phyloP scores from a whole-genome alignment of 2,888 invertebrate genomes.

The Dicyrtomina minuta region DNA sequence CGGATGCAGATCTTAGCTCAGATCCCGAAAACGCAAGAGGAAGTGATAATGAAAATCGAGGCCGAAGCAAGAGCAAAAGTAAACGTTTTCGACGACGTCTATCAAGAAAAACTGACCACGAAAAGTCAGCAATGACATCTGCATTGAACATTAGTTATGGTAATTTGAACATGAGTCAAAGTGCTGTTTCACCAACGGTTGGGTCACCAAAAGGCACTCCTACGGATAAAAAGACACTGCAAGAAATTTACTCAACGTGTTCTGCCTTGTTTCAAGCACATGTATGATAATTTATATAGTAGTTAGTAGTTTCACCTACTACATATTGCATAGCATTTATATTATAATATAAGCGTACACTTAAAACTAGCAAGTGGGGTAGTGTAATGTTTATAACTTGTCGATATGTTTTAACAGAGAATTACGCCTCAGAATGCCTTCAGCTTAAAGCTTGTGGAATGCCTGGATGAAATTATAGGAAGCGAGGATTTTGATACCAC shows the following conservation, averaged over 20 bases:
- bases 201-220: slow-evolving; percentile 9
- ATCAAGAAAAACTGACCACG: slow-evolving; percentile 15
- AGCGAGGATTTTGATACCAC: slow-evolving; percentile 44
- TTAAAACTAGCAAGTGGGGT: not conserved
- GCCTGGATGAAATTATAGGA: slow-evolving; percentile 47
- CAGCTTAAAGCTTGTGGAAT: slow-evolving; percentile 45
- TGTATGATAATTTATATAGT: slow-evolving; percentile 34
- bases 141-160: slow-evolving; percentile 28
- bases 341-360: no score
- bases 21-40: not conserved
- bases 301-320: not conserved
- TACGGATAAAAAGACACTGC: slow-evolving; percentile 34
- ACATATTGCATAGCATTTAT: not conserved
- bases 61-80: not conserved
- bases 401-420: slow-evolving; percentile 40
- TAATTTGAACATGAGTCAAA: slow-evolving; percentile 20
- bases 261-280: slow-evolving; percentile 45
- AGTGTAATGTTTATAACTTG: not conserved
- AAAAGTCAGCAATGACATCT: not conserved
- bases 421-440: slow-evolving; percentile 50
- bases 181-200: slow-evolving; percentile 1
- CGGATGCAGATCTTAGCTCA: slow-evolving; percentile 2
- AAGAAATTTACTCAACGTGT: slow-evolving; percentile 45
- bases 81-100: slow-evolving; percentile 18
- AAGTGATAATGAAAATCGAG: slow-evolving; percentile 17